Evolutionary conservation across 2,888 invertebrate genomes (phyloP), one percentile per base, ranked within the genome.

Genomic region (Mimachlamys varia): DNA sequence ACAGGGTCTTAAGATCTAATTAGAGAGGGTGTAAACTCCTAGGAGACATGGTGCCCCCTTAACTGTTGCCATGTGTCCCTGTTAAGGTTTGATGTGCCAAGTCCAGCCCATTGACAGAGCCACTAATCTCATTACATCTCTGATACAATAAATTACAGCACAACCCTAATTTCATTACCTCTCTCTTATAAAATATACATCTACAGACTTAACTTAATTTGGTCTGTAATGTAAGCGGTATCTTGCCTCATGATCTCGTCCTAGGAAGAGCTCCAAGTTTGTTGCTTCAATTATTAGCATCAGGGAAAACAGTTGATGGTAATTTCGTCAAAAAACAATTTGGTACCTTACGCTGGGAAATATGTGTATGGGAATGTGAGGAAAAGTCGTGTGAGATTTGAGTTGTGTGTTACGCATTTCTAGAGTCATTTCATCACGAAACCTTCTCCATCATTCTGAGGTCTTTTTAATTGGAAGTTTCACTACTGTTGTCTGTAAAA

Each of bases 31-130:
- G 19, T 53, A 53, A 76, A 58, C 58, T 22, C 76, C 33, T 27
- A 33, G 27, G 76, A 33, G 33, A 76, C 12, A 33, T 33, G 33
- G 12, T 12, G 33, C 22, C 10, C 76, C 76, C 76, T n/a, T 76
- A 76, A 76, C 33, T 33, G 33, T 27, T 76, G 22, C 76, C 76
- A 76, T 27, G 76, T 76, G 76, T 76, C 76, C 76, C n/a, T 62
- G 62, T 62, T 62, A n/a, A 76, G 76, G 76, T 33, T 27, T 76
- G 12, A 15, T 76, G 62, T 76, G 33, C 76, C 27, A 76, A 76
- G 33, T 76, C 76, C 22, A 10, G 27, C 27, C 76, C 33, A 76
- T 76, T 76, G 76, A 76, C 76, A 76, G 13, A 33, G 33, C 33
- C 33, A 10, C 76, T 33, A 33, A 76, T 76, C 76, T 15, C 27